These are phyloP conservation scores for Gadopsis bispinosus DNA, from an alignment of 2,797 vertebrate genomes.

Conservation along the genomic window DNA sequence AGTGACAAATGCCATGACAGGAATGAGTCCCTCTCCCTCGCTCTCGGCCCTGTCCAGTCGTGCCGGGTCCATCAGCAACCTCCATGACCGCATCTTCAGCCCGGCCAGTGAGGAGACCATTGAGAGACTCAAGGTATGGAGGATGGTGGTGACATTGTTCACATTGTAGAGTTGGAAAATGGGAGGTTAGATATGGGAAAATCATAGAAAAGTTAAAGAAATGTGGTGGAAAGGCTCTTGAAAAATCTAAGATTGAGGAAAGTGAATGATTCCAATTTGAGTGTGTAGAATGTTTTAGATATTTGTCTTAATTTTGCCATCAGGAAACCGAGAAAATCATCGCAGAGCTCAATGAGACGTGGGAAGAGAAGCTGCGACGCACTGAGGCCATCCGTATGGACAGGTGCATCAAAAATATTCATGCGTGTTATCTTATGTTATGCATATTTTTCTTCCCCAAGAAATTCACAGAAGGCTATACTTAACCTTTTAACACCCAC, in stretches of 20 bases:
- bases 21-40: conserved; percentile 97
- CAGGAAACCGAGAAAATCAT: conserved; percentile 99
- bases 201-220: background rate
- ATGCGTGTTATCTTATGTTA: too few species aligned
- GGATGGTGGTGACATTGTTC: background rate
- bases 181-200: background rate
- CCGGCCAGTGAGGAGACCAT: conserved; percentile 97
- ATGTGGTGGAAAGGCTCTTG: background rate
- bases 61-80: conserved; percentile 92
- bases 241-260: background rate
- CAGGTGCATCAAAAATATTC: conserved; percentile 64
- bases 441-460: too few species aligned
- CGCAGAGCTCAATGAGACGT: conserved; percentile 97
- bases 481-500: conserved; percentile 5
- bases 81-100: conserved; percentile 97
- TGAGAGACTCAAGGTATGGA: conserved; percentile 94
- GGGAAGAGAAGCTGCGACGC: conserved; percentile 97
- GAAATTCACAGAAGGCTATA: background rate
- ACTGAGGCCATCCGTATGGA: conserved; percentile 98
- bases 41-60: conserved; percentile 95
- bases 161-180: background rate
- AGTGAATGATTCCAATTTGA: background rate
- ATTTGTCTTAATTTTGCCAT: conserved; percentile 11
- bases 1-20: conserved; percentile 96
- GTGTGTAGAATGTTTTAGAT: conserved; percentile 2